phyloP scores from a whole-genome alignment of 2,113 vertebrate genomes.

The Sigmodon hispidus region DNA sequence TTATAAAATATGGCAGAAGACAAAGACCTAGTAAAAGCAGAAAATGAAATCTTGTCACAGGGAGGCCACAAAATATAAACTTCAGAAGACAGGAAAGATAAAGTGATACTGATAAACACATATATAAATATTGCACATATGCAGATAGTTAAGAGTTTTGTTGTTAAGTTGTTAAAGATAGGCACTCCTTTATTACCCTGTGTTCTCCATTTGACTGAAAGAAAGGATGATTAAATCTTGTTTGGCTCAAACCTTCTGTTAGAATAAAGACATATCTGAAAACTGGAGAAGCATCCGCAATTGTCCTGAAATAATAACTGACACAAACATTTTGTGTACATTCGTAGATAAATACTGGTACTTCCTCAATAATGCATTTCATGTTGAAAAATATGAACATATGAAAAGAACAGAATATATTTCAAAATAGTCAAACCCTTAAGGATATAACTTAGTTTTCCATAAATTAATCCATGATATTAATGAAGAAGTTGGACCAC shows the following conservation, averaged over 20 bases:
- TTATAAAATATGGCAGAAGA: constrained; percentile 57
- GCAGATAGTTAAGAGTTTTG: not conserved
- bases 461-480: not conserved
- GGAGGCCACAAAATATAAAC: constrained; percentile 54
- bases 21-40: constrained; percentile 67
- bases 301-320: not conserved
- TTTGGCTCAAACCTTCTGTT: not conserved
- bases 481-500: not conserved
- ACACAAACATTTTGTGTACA: not conserved
- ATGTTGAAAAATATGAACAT: not conserved
- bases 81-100: constrained; percentile 44
- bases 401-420: not conserved
- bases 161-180: constrained; percentile 45
- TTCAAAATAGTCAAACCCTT: not conserved
- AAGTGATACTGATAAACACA: constrained; percentile 20
- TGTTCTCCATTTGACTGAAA: not conserved
- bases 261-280: constrained; percentile 1
- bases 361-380: not conserved
- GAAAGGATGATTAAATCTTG: not conserved
- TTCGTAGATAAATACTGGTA: not conserved
- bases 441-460: not conserved
- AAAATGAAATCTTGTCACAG: constrained; percentile 55
- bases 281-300: not conserved
- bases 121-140: too few relatives aligned
- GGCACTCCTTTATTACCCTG: not conserved